These are phyloP conservation scores for Trichopria drosophilae DNA, from an alignment of 2,888 invertebrate species.

Conservation along the genomic window DNA sequence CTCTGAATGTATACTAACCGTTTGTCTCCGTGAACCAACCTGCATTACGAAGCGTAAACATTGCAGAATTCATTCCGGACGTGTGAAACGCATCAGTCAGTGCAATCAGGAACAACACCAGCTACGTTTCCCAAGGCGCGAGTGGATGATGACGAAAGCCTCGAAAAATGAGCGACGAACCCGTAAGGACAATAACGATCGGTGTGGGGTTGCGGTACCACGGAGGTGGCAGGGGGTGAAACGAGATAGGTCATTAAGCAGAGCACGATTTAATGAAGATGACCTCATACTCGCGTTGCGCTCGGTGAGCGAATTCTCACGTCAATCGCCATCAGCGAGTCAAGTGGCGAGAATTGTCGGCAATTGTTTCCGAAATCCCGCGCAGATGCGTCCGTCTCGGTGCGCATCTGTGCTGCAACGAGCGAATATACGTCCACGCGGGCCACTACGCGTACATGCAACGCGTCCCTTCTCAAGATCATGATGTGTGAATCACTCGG, in stretches of 20 bases:
- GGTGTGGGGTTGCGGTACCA: no score
- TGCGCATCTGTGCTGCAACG: no score
- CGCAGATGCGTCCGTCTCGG: slow-evolving; percentile 52
- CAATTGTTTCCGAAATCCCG: slow-evolving; percentile 60
- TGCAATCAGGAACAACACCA: no score
- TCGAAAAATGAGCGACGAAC: no score
- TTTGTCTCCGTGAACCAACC: no score
- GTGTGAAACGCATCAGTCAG: no score
- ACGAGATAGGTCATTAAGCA: slow-evolving; percentile 57
- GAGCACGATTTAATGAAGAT: slow-evolving; percentile 59
- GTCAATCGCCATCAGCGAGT: slow-evolving; percentile 48
- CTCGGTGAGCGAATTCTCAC: slow-evolving; percentile 57
- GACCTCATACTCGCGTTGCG: slow-evolving; percentile 53
- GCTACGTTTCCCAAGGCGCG: no score
- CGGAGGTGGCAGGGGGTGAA: slow-evolving; percentile 45
- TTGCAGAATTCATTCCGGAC: no score
- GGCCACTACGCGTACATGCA: slow-evolving; percentile 2
- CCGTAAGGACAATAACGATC: no score
- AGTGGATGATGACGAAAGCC: no score
- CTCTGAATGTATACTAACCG: no score
- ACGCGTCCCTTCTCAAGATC: slow-evolving; percentile 38
- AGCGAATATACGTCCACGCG: slow-evolving; percentile 14
- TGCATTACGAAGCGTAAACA: no score
- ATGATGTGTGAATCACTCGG: slow-evolving; percentile 59
- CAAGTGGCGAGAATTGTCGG: slow-evolving; percentile 59